phyloP scores from a whole-genome alignment of 2,797 vertebrate species.

The Poliocrania exsul region DNA sequence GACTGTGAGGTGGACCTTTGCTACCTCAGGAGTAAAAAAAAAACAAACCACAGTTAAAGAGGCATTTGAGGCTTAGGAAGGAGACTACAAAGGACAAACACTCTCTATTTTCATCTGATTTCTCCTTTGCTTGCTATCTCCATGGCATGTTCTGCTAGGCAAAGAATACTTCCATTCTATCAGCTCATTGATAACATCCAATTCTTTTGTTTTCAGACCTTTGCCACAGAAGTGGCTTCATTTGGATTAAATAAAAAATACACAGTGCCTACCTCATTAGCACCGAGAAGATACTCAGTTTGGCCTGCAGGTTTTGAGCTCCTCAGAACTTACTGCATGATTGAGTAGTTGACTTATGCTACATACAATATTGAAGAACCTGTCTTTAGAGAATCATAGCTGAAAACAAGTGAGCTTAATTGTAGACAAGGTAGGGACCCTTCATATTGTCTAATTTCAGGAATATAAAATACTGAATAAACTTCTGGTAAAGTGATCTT shows the following conservation, averaged over 20 bases:
- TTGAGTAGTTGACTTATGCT: not conserved
- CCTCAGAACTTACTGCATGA: not conserved
- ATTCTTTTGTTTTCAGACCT: not conserved
- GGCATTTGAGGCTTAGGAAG: not conserved
- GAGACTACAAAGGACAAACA: not conserved
- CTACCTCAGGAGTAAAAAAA: not conserved
- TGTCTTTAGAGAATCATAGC: not conserved
- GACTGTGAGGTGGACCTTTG: not conserved
- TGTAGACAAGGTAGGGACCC: not conserved
- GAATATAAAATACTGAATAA: not conserved
- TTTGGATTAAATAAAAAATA: not conserved
- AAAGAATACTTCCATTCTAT: not conserved
- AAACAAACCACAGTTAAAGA: accelerated
- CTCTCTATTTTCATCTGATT: not conserved
- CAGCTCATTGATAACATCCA: not conserved
- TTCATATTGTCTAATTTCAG: not conserved
- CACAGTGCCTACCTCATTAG: not conserved
- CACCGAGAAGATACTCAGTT: not conserved
- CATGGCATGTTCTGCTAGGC: not conserved
- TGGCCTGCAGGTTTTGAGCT: not conserved
- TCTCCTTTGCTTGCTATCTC: not conserved
- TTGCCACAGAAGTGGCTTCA: not conserved
- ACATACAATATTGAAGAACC: not conserved
- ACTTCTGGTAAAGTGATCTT: not conserved
- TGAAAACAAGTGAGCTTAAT: not conserved